Percentiles rank a stretch among this genome's conserved stretches.
These are phyloP conservation scores for Trissoscelio sp. DNA, from an alignment of 2,888 invertebrate genomes.

Conservation along the genomic window DNA sequence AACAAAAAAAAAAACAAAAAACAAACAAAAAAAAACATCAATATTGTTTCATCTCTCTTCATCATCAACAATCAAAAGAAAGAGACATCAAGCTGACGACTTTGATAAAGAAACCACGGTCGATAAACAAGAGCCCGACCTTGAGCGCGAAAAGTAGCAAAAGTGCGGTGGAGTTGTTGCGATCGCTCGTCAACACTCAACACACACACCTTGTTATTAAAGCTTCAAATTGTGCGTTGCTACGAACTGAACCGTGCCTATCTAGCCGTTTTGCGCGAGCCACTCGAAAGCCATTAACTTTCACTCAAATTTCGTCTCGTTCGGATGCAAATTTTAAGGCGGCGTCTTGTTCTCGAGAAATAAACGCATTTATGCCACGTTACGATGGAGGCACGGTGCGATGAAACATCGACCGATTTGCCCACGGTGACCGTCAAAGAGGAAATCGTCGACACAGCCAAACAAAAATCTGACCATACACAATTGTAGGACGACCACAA, in stretches of 20 bases:
- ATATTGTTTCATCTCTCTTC: too few relatives aligned
- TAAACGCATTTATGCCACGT: conserved; percentile 57
- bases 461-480: too few relatives aligned
- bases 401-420: conserved; percentile 73
- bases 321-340: conserved; percentile 2
- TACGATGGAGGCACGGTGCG: conserved; percentile 73
- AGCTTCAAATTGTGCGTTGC: conserved; percentile 53
- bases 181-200: background rate
- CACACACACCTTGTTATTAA: conserved; percentile 36
- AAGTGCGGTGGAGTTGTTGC: too few relatives aligned
- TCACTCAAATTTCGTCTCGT: conserved; percentile 21
- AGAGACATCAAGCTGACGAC: too few relatives aligned
- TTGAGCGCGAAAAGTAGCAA: too few relatives aligned
- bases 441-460: conserved; percentile 76
- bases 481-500: too few relatives aligned
- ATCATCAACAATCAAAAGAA: too few relatives aligned
- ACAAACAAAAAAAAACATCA: too few relatives aligned
- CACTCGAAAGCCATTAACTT: conserved; percentile 14
- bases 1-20: too few relatives aligned
- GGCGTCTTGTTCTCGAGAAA: conserved; percentile 36
- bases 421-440: conserved; percentile 77
- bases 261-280: conserved; percentile 23
- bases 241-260: conserved; percentile 29
- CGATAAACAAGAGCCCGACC: background rate
- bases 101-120: too few relatives aligned